phyloP scores from a whole-genome alignment of 1,140 invertebrate species.

The Brachionus manjavacas region DNA sequence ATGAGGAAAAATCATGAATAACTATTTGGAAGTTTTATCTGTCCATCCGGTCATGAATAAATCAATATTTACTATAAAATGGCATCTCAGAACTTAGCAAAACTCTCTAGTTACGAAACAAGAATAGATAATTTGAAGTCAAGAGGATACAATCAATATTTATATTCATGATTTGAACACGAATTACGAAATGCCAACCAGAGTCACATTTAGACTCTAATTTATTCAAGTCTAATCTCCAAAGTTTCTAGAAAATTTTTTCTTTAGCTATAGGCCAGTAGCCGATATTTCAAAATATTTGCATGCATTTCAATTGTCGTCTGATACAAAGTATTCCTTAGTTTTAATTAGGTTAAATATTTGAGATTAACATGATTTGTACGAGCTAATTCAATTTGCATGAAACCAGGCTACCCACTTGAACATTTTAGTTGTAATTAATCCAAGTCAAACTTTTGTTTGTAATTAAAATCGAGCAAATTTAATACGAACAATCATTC shows the following conservation, averaged over 20 bases:
- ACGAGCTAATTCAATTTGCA: background rate
- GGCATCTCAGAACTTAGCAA: background rate
- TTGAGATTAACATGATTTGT: background rate
- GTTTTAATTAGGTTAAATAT: background rate
- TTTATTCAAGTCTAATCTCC: background rate
- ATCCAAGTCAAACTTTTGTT: conserved; percentile 3
- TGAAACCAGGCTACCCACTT: background rate
- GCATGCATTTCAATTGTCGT: conserved; percentile 1
- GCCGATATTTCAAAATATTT: background rate
- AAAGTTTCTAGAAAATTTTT: background rate
- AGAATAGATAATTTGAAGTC: background rate
- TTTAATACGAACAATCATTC: background rate
- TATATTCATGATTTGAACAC: background rate
- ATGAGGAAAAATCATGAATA: background rate
- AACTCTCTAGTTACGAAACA: background rate
- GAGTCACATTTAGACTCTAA: background rate
- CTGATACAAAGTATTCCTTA: background rate
- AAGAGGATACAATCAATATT: background rate
- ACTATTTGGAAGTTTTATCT: background rate
- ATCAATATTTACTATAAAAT: background rate
- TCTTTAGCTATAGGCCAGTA: background rate
- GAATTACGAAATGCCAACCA: background rate
- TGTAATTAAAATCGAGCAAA: background rate
- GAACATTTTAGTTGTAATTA: conserved; percentile 6
- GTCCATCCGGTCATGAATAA: background rate